Conservation (phyloP, 2,888 invertebrate genomes). For the Diachrysia chrysitis region DNA sequence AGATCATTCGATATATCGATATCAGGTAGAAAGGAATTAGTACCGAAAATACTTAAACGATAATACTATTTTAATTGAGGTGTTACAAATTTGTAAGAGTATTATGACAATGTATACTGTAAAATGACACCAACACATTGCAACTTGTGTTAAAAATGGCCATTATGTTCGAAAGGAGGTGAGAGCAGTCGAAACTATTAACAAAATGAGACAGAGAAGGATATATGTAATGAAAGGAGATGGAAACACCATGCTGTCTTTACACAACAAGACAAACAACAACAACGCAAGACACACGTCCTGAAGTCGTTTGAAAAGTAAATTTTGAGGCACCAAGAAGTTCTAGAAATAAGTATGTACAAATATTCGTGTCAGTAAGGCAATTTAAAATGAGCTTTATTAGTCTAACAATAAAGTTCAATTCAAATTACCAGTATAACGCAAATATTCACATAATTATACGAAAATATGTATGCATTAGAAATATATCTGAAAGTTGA, state of each 20-base stretch:
- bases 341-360: not conserved
- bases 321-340: not conserved
- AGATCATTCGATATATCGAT: too few relatives aligned
- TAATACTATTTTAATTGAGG: too few relatives aligned
- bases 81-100: too few relatives aligned
- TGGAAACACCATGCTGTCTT: conserved; percentile 42
- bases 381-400: not conserved
- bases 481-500: not conserved
- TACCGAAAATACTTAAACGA: too few relatives aligned
- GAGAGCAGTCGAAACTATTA: not conserved
- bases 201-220: not conserved
- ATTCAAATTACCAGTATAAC: not conserved
- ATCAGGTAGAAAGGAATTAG: too few relatives aligned
- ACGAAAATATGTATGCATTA: not conserved
- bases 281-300: conserved; percentile 46
- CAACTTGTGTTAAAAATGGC: not conserved
- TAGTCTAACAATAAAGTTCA: not conserved
- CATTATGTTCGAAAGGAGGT: not conserved
- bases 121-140: not conserved
- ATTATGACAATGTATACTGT: too few relatives aligned
- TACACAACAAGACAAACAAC: conserved; percentile 34
- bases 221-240: conserved; percentile 15
- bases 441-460: not conserved
- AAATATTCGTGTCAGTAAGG: not conserved
- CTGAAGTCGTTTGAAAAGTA: conserved; percentile 46